These are phyloP conservation scores for Sphecodes monilicornis DNA, from an alignment of 2,888 invertebrate species.

Conservation along the genomic window DNA sequence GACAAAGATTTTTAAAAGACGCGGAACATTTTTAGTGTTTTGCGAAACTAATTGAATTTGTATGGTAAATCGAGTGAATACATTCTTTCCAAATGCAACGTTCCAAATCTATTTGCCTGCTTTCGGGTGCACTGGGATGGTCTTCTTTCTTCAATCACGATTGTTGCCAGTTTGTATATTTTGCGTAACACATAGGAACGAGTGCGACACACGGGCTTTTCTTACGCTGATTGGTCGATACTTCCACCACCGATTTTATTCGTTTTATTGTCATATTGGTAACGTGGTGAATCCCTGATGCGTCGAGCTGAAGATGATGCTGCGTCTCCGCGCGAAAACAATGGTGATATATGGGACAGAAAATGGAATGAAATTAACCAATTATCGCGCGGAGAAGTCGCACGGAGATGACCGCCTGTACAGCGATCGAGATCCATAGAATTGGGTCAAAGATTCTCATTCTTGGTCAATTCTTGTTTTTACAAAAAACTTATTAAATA, in stretches of 20 bases:
- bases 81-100: constrained; percentile 61
- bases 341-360: no score
- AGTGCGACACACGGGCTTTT: constrained; percentile 8
- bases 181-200: constrained; percentile 2
- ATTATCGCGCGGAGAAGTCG: neutral
- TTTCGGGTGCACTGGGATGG: constrained; percentile 61
- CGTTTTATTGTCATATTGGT: neutral
- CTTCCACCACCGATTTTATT: neutral
- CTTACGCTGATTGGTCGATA: constrained; percentile 4
- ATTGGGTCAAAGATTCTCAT: no score
- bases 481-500: no score
- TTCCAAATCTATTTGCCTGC: constrained; percentile 55
- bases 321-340: neutral
- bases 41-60: no score
- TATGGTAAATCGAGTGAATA: neutral
- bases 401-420: neutral
- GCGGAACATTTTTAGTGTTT: no score
- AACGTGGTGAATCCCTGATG: constrained; percentile 9
- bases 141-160: constrained; percentile 24
- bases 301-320: constrained; percentile 6
- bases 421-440: neutral
- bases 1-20: no score
- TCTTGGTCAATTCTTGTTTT: no score
- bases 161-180: constrained; percentile 18
- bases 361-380: no score